Evolutionary conservation across 37 sponge, comb jelly and placozoan genomes (phyloP), one percentile per base, ranked within the genome.

Genomic region (Beroe ovata): DNA sequence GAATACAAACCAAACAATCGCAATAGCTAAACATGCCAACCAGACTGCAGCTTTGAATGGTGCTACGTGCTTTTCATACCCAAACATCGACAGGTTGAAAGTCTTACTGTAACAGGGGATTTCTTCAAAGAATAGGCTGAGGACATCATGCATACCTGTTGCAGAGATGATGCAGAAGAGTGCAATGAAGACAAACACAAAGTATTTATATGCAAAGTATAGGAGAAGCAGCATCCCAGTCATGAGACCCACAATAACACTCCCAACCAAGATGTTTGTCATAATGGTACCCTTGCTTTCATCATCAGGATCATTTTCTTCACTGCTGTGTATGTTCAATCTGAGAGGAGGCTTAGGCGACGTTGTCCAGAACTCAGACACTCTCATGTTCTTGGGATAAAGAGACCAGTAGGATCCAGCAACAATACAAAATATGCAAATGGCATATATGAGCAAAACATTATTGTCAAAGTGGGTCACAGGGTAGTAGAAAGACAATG

Each of bases 111-210:
- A 25, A 30, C 92, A 38, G 11, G 92, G 91, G 0, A 94, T 77
- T 21, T 93, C 92, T 39, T 91, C 92, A 0, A 93, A 72, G 77
- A 94, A 90, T 8, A 94, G 94, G 0, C 92, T 92, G 42, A 96
- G 60, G 38, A 94, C 35, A 38, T 90, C 26, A 89, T 92, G 94
- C 61, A 94, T 69, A 30, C 91, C 89, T 22, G 36, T 58, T 20
- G 81, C 38, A 1, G 93, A 59, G 0, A 84, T 88, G 60, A 94
- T 28, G 22, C 91, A 72, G 89, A 93, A 96, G 23, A 93, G 60
- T n/a, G 60, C 92, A 3, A 96, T 89, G 35, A 88, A 93, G 3
- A 96, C 64, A 71, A 93, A 96, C 37, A 96, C 96, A 92, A 90
- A 16, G 42, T 90, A 90, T 19, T 90, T 59, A 63, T 94, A 96